A percentile compares a stretch with the other conserved stretches of the same genome.
These are phyloP conservation scores for Pitta sordida DNA, from an alignment of 2,113 vertebrate species.

Conservation along the genomic window DNA sequence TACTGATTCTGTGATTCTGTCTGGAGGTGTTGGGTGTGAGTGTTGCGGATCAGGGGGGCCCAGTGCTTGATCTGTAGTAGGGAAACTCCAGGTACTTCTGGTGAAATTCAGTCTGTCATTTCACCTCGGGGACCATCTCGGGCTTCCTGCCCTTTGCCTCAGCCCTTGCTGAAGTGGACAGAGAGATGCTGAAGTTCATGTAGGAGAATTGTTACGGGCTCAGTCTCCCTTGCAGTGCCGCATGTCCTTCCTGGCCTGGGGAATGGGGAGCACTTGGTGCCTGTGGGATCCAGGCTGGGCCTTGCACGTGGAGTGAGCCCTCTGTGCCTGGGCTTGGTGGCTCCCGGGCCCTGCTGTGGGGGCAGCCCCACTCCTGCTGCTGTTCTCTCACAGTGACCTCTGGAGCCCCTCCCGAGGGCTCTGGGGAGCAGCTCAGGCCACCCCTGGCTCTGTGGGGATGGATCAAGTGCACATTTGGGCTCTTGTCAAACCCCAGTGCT, in stretches of 20 bases:
- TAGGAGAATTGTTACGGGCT: background rate
- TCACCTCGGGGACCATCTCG: fast-evolving
- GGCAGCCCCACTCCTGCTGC: too few species aligned
- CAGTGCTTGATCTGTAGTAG: background rate
- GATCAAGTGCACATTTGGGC: background rate
- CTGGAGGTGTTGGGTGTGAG: background rate
- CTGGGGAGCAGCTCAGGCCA: background rate
- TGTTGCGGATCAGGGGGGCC: background rate
- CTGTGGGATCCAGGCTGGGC: background rate
- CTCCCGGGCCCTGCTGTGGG: background rate
- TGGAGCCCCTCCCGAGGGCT: background rate
- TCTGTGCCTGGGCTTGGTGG: background rate
- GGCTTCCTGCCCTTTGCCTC: background rate
- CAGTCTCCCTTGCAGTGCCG: background rate
- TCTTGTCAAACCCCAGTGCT: background rate
- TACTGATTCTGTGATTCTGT: too few species aligned
- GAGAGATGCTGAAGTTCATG: background rate
- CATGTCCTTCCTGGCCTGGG: fast-evolving
- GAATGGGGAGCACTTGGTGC: background rate
- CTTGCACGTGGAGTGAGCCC: fast-evolving
- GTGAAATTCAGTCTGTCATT: background rate
- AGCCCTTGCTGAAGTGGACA: background rate
- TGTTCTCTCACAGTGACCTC: background rate
- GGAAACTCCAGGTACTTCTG: background rate
- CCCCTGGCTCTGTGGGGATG: background rate